These are phyloP conservation scores for Drosophila navojoa DNA, from an alignment of 1,140 invertebrate genomes.

Conservation along the genomic window DNA sequence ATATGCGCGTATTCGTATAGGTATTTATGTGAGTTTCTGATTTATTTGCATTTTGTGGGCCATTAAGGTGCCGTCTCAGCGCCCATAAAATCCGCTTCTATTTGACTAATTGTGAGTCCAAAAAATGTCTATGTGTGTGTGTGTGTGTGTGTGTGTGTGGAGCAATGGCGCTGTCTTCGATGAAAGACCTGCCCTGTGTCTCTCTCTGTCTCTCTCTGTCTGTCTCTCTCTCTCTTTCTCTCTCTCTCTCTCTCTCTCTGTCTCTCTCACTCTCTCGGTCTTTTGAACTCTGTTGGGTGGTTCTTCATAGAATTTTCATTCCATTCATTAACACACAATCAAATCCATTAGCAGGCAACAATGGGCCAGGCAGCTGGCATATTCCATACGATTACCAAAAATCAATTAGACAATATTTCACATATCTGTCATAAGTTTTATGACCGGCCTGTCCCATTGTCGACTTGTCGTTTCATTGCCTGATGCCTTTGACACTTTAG, in stretches of 20 bases:
- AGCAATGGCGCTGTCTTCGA: conserved; percentile 43
- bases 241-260: neutral
- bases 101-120: conserved; percentile 44
- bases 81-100: conserved; percentile 58
- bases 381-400: conserved; percentile 40
- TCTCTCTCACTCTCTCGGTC: neutral
- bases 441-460: conserved; percentile 55
- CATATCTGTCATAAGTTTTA: conserved; percentile 74
- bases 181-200: neutral
- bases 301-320: conserved; percentile 36
- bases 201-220: neutral
- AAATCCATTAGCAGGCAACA: conserved; percentile 72
- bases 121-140: conserved; percentile 16
- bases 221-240: neutral
- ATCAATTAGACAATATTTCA: conserved; percentile 75
- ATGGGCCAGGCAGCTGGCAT: conserved; percentile 34
- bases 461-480: conserved; percentile 46
- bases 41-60: conserved; percentile 73
- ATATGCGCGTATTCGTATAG: conserved; percentile 41
- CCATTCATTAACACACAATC: conserved; percentile 81
- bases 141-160: conserved; percentile 36
- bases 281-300: neutral
- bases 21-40: conserved; percentile 78
- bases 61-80: conserved; percentile 57
- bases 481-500: conserved; percentile 57